phyloP scores from a whole-genome alignment of 2,888 invertebrate genomes.

The Amphipyra berbera region DNA sequence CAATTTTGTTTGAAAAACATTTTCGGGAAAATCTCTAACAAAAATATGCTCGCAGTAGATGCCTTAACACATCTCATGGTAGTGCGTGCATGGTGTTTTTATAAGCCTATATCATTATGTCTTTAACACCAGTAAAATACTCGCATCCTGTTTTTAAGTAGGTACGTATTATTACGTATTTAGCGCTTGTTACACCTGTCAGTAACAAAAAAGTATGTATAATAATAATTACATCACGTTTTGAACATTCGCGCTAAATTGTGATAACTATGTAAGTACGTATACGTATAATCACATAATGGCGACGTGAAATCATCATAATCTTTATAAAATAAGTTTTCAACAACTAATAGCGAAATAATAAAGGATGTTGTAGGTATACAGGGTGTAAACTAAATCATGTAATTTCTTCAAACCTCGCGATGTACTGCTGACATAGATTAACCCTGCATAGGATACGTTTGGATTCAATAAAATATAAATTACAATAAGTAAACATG shows the following conservation, averaged over 20 bases:
- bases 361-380: too few species aligned
- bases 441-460: too few species aligned
- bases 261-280: conserved; percentile 3
- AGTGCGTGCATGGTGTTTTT: not conserved
- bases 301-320: not conserved
- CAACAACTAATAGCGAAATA: not conserved
- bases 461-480: too few species aligned
- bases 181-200: not conserved
- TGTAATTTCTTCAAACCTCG: too few species aligned
- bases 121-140: not conserved
- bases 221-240: conserved; percentile 5
- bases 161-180: conserved; percentile 1
- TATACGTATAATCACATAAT: not conserved
- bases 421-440: too few species aligned
- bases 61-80: not conserved
- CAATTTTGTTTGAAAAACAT: too few species aligned
- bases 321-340: not conserved
- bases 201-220: not conserved
- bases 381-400: too few species aligned
- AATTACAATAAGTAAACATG: too few species aligned
- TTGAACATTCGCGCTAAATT: not conserved
- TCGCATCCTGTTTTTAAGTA: not conserved
- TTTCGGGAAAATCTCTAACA: too few species aligned
- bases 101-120: not conserved
- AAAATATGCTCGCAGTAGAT: too few species aligned